A percentile compares a stretch with the other conserved stretches of the same genome.
phyloP scores from a whole-genome alignment of 2,888 invertebrate genomes.

The Dicycla oo region DNA sequence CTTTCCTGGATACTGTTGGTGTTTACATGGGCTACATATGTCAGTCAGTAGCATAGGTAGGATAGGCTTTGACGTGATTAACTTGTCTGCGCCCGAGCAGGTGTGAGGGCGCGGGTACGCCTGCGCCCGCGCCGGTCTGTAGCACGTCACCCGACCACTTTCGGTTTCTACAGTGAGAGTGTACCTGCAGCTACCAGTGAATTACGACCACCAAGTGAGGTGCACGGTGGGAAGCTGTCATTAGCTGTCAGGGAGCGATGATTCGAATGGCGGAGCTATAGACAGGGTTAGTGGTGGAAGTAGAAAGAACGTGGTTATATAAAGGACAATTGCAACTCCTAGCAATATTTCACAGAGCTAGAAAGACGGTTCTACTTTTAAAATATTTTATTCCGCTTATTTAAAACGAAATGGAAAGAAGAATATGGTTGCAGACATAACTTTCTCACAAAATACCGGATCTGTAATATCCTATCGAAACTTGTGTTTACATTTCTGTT shows the following conservation, averaged over 20 bases:
- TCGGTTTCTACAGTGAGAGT: slow-evolving; percentile 77
- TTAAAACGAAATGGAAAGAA: too few species aligned
- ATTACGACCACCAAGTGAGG: slow-evolving; percentile 16
- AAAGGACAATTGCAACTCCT: neutral
- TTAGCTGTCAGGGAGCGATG: too few species aligned
- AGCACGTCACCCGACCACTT: slow-evolving; percentile 70
- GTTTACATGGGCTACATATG: too few species aligned
- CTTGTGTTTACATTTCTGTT: neutral
- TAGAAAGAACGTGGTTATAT: neutral
- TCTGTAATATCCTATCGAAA: neutral
- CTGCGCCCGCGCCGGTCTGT: slow-evolving; percentile 23
- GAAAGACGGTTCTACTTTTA: neutral
- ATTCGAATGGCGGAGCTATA: neutral
- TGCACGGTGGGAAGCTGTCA: neutral
- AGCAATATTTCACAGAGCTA: neutral
- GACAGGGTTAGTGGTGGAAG: neutral
- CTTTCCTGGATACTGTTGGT: neutral
- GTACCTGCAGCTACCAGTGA: slow-evolving; percentile 59
- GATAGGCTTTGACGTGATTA: neutral
- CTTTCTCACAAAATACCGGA: neutral
- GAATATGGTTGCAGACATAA: too few species aligned
- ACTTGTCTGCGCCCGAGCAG: slow-evolving; percentile 5
- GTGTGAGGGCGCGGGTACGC: slow-evolving; percentile 30
- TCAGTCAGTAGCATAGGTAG: neutral
- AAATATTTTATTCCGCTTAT: neutral